Evolutionary conservation across 2,888 invertebrate species (phyloP), one percentile per base, ranked within the genome.

Genomic region (Callosobruchus maculatus): DNA sequence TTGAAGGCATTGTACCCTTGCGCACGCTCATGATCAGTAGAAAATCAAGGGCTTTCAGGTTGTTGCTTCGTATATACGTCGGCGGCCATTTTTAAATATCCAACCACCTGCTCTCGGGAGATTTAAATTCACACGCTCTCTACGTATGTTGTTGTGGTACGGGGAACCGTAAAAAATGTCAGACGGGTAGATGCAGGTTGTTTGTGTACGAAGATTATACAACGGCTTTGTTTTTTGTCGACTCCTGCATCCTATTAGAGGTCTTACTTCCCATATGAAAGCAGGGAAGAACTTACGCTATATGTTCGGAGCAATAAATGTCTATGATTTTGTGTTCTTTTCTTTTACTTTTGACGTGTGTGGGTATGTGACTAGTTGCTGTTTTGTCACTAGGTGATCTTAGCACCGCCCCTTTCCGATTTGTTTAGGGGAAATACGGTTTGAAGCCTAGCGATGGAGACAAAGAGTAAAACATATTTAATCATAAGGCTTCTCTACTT

Each of bases 1-100:
- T n/a, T n/a, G n/a, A n/a, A n/a, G n/a, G n/a, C n/a, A n/a, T n/a
- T n/a, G 1, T 49, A 7, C 49, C 49, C 49, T 49, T 7, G 4
- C 49, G 49, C 49, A 49, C 49, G 49, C 49, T 49, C 13, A 49
- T 49, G 49, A 49, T 49, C 49, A 49, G 18, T 49, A 49, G 13
- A 49, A 49, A 49, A 49, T 49, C 49, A 49, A 49, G 49, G 49
- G 49, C 49, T 49, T 49, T 49, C 49, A 49, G 49, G 49, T 49
- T 49, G 49, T 49, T 49, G 49, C 49, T 49, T 49, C 49, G 49
- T 49, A 49, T 49, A 49, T 13, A 13, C 49, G 49, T 49, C 69
- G 74, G 75, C 78, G 73, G 76, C 78, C 78, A 78, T 78, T 78
- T 78, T 78, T 78, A 78, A 78, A 76, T 75, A 74, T 71, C 76